Base-by-base conservation (phyloP, 2,797 vertebrate species). In the Columba guinea region DNA sequence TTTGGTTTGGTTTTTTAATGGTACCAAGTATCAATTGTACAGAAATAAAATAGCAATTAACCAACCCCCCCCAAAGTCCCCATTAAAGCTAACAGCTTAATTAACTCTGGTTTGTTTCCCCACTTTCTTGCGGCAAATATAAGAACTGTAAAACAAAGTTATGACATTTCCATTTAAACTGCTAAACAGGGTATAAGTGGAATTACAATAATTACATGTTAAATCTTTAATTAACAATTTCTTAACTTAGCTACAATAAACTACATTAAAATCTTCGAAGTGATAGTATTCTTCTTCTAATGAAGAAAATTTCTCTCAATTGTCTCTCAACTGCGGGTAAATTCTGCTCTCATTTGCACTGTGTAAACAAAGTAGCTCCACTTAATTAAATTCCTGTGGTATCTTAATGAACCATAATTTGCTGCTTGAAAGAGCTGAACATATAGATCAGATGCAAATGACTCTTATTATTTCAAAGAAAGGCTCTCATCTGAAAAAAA, bases 341-440 rank as follows among this genome's bases (percentile, higher is more conserved):
- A 77, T 83, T 92, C 81, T 77, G 48, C 26, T 77, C 35, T 74
- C 22, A 70, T 62, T 87, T 85, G 53, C 58, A 67, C 27, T 30
- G 7, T 24, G 14, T 49, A 91, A 87, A 85, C 26, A 80, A 80
- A 87, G 19, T 37, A 91, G 13, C 23, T 91, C 28, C 20, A 10
- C 13, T 70, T 74, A 64, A 70, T 63, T 59, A 64, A 71, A 53
- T 49, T 68, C 22, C 41, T 78, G 23, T 75, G 32, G 28, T 65
- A 34, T 58, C 58, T 60, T 71, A 21, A 89, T 60, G 35, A 67
- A 52, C 35, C 16, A 32, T 21, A 41, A 21, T 91, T 87, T 64
- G 30, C 24, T 35, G 27, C 44, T 56, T 39, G 37, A 63, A 71
- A 87, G 20, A 65, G 28, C 20, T 58, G 30, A 92, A 80, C 18